Percentiles rank a stretch among this genome's conserved stretches.
phyloP scores from a whole-genome alignment of 2,797 vertebrate genomes.

The Mormyrus hasselquistii region DNA sequence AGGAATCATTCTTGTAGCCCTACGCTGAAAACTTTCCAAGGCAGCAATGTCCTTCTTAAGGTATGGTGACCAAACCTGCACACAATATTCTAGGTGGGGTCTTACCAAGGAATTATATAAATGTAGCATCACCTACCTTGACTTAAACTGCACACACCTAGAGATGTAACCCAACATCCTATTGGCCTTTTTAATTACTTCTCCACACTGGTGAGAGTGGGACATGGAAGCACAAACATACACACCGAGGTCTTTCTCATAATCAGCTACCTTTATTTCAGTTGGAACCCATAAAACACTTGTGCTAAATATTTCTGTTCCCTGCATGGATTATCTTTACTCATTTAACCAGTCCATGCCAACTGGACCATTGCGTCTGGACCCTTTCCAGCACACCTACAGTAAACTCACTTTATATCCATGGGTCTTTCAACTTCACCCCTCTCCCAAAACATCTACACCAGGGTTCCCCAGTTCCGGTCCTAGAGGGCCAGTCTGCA shows the following conservation, averaged over 20 bases:
- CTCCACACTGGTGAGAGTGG: not conserved
- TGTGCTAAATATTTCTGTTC: not conserved
- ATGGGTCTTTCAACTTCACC: not conserved
- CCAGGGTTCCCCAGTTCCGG: not conserved
- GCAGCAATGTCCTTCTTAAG: too few relatives aligned
- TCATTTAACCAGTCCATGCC: not conserved
- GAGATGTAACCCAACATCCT: too few relatives aligned
- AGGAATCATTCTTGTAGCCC: too few relatives aligned
- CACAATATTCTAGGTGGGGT: too few relatives aligned
- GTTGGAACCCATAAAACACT: not conserved
- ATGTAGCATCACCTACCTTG: too few relatives aligned
- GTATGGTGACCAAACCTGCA: not conserved
- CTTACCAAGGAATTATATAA: too few relatives aligned
- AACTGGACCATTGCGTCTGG: not conserved
- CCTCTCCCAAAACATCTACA: not conserved
- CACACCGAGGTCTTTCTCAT: not conserved
- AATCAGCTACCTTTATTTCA: not conserved
- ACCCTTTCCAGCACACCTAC: not conserved
- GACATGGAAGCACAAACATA: not conserved
- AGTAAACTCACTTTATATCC: not conserved
- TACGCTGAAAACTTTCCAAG: not conserved
- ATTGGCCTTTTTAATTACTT: too few relatives aligned
- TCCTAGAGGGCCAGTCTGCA: too few relatives aligned
- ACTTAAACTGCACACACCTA: too few relatives aligned
- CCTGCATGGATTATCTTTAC: not conserved